These are phyloP conservation scores for Festucalex cinctus DNA, from an alignment of 2,113 vertebrate species.

Conservation along the genomic window DNA sequence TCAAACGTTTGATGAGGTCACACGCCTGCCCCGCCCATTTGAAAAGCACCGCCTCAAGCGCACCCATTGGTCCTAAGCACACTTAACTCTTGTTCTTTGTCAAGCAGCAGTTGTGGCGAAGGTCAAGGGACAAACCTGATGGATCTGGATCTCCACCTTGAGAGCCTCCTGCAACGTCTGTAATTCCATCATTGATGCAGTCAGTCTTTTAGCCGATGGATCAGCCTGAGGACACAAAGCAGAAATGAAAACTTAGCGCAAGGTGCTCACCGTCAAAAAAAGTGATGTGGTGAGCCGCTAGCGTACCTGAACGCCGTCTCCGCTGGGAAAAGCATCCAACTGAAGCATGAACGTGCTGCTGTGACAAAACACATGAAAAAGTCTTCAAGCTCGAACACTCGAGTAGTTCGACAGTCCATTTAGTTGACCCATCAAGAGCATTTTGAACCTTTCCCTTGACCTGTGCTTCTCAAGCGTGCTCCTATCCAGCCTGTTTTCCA, in stretches of 20 bases:
- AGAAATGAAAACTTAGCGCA: neutral
- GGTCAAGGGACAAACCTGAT: slow-evolving; percentile 79
- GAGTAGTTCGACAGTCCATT: no score
- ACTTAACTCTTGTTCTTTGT: no score
- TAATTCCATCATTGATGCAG: slow-evolving; percentile 92
- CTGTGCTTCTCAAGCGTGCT: no score
- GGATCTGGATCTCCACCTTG: slow-evolving; percentile 99
- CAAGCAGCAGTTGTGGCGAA: neutral
- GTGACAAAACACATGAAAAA: neutral
- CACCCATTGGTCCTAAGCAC: no score
- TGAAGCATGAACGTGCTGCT: slow-evolving; percentile 72
- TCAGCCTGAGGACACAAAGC: slow-evolving; percentile 61
- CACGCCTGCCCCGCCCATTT: no score
- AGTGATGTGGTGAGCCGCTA: slow-evolving; percentile 12
- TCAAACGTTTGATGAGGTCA: no score
- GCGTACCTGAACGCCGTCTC: slow-evolving; percentile 68
- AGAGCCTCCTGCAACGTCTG: slow-evolving; percentile 98
- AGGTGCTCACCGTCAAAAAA: neutral
- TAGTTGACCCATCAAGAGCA: no score
- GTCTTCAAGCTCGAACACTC: no score
- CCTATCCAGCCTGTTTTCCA: no score
- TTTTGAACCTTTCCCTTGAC: no score
- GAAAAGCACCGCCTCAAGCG: no score
- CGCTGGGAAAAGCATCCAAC: slow-evolving; percentile 75
- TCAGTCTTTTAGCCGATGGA: slow-evolving; percentile 70